Evolutionary conservation across 2,797 vertebrate genomes (phyloP), one percentile per base, ranked within the genome.

Genomic region (Acipenser ruthenus): DNA sequence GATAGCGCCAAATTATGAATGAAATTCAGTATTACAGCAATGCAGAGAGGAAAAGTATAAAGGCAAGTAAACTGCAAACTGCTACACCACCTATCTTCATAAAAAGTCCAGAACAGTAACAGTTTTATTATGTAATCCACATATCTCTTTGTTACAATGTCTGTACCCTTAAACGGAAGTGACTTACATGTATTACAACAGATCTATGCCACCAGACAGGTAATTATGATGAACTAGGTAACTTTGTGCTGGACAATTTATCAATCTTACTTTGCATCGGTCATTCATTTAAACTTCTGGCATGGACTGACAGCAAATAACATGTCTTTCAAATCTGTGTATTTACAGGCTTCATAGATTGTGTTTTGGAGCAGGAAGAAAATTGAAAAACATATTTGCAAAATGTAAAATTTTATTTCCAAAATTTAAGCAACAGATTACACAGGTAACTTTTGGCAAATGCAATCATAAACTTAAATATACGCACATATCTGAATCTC

Each of bases 361-460:
- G 37, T 5, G 37, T 37, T 37, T 5, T 37, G 37, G 6, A 37
- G 10, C 10, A 82, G 74, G 77, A 68, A 83, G 65, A 78, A 73
- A 52, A 65, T 10, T 37, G 8, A 74, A 77, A 74, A 79, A 84
- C 78, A 81, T 74, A 76, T 77, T 87, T 89, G 83, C 86, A 92
- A 97, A 96, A 93, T 94, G 90, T 91, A 94, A 95, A 95, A 93
- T 93, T 95, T 93, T 96, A 96, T 95, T 97, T 91, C 92, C 92
- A 93, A 95, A 96, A 93, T 91, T 88, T 93, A 98, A 90, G 90
- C 89, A 91, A 98, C 93, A 99, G 92, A 94, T 95, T 96, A 98
- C 95, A 97, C 95, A 89, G 89, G 90, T 93, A 93, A 96, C 94
- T 95, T 97, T 98, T 95, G 95, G 95, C 95, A 96, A 96, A 98